A percentile compares a stretch with the other conserved stretches of the same genome.
phyloP scores from a whole-genome alignment of 2,888 invertebrate species.

The Phoronis australis region DNA sequence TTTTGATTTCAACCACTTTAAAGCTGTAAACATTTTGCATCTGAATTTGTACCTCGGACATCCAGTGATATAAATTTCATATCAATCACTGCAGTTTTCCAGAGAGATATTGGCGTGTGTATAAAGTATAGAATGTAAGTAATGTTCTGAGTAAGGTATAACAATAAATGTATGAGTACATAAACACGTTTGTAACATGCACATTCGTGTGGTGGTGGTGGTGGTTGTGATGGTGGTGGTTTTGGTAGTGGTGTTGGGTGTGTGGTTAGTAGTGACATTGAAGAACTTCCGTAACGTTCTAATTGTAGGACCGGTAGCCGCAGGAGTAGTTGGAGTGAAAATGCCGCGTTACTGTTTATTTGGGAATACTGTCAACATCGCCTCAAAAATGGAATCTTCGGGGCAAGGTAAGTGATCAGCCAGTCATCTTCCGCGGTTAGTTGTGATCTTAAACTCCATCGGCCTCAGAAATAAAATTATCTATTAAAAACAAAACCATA shows the following conservation, averaged over 20 bases:
- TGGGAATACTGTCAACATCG: slow-evolving; percentile 16
- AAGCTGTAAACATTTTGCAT: too few species aligned
- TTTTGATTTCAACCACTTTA: too few species aligned
- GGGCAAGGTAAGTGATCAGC: neutral
- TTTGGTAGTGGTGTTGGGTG: too few species aligned
- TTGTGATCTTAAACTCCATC: too few species aligned
- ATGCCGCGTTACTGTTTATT: slow-evolving; percentile 15
- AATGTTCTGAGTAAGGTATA: neutral
- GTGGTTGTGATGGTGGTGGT: too few species aligned
- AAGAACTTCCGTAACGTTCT: neutral
- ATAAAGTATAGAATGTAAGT: neutral
- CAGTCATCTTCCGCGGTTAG: neutral
- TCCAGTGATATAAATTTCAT: too few species aligned
- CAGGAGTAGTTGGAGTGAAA: slow-evolving; percentile 16
- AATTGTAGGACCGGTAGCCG: slow-evolving; percentile 10
- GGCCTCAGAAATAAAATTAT: too few species aligned
- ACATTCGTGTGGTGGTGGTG: too few species aligned
- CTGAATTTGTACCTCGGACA: too few species aligned
- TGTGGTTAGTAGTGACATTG: slow-evolving; percentile 9
- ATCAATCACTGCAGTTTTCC: too few species aligned
- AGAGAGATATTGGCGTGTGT: neutral
- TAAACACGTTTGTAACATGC: too few species aligned
- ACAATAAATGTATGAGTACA: neutral
- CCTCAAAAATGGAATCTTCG: slow-evolving; percentile 8
- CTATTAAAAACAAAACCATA: too few species aligned